A percentile compares a stretch with the other conserved stretches of the same genome.
Evolutionary conservation across 2,888 invertebrate species (phyloP).

Genomic region (Chrysodeixis includens): DNA sequence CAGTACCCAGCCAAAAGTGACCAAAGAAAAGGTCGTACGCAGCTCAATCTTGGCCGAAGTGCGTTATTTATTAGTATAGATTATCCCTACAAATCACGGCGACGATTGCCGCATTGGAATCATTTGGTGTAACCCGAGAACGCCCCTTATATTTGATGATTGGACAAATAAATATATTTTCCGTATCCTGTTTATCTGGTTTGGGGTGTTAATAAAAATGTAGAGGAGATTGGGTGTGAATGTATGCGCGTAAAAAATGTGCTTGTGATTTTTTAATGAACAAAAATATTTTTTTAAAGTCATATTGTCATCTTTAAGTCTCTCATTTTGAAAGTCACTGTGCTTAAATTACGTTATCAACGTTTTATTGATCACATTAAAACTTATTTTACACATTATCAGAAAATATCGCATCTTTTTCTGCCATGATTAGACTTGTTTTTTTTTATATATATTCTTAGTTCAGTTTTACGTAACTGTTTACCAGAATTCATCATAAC

Average conservation of each 20-base stretch:
- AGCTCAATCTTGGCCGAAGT: constrained; percentile 85
- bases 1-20: constrained; percentile 56
- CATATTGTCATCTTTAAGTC: no score
- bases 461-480: not conserved
- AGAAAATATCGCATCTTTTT: no score
- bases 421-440: no score
- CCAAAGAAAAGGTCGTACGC: constrained; percentile 75
- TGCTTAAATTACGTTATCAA: no score
- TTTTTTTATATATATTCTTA: not conserved
- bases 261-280: not conserved
- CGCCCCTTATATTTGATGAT: constrained; percentile 88
- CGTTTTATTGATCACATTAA: no score
- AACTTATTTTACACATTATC: no score
- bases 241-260: constrained; percentile 16
- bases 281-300: no score
- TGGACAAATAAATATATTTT: constrained; percentile 89
- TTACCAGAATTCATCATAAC: no score
- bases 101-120: constrained; percentile 81
- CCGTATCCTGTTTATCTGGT: constrained; percentile 88
- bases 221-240: constrained; percentile 73
- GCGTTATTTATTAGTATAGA: constrained; percentile 87
- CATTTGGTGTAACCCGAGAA: constrained; percentile 88
- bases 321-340: no score
- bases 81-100: constrained; percentile 88
- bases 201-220: constrained; percentile 89